A percentile compares a stretch with the other conserved stretches of the same genome.
These are phyloP conservation scores for Littorina saxatilis DNA, from an alignment of 1,140 invertebrate genomes.

Conservation along the genomic window DNA sequence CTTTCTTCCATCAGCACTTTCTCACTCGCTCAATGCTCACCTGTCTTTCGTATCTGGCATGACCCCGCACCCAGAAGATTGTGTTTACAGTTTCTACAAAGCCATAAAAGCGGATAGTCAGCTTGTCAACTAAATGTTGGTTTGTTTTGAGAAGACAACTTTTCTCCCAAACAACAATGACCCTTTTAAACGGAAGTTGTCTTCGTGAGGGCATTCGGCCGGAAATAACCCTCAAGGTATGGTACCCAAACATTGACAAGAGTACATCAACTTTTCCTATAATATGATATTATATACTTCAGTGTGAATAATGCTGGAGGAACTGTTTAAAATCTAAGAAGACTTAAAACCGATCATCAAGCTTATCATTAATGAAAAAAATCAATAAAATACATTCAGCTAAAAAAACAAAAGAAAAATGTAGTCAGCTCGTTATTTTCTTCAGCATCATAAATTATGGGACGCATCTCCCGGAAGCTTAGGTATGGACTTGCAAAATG, in stretches of 20 bases:
- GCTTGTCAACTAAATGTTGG: slow-evolving; percentile 8
- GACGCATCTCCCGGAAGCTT: no score
- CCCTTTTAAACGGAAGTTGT: slow-evolving; percentile 37
- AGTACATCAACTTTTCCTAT: no score
- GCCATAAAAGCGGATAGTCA: slow-evolving; percentile 22
- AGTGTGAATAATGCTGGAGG: no score
- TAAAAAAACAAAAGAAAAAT: no score
- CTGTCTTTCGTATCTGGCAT: slow-evolving; percentile 48
- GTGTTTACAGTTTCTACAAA: background rate
- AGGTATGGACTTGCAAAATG: no score
- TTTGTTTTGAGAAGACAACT: slow-evolving; percentile 38
- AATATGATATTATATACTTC: no score
- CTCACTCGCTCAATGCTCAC: slow-evolving; percentile 1
- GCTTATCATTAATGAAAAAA: no score
- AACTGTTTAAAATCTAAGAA: no score
- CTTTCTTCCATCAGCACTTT: background rate
- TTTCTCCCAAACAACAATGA: slow-evolving; percentile 34
- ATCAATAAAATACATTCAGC: no score
- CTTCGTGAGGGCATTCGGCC: slow-evolving; percentile 25
- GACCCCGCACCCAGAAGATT: slow-evolving; percentile 30
- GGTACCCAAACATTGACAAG: background rate
- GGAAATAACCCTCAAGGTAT: slow-evolving; percentile 31
- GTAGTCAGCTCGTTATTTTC: no score
- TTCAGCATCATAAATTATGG: no score
- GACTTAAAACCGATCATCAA: no score